Evolutionary conservation across 2,797 vertebrate species (phyloP).

Genomic region (Liasis olivaceus): DNA sequence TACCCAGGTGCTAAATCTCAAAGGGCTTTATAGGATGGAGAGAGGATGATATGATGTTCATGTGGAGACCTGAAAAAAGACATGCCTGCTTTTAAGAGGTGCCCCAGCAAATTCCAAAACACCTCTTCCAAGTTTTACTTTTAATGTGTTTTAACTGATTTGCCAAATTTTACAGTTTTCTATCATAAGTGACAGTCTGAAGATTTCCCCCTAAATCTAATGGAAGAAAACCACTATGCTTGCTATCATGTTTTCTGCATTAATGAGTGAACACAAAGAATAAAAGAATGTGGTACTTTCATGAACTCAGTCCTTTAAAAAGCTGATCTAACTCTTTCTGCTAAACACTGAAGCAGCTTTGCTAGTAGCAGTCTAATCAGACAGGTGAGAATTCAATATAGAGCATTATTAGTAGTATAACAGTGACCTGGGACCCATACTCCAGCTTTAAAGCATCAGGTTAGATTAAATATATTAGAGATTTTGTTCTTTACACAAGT

Average conservation of each 20-base stretch:
- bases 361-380: not conserved
- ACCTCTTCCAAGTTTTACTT: not conserved
- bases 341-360: not conserved
- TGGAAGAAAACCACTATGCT: not conserved
- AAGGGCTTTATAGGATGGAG: not conserved
- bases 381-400: not conserved
- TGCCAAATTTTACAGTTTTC: not conserved
- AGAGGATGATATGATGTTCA: not conserved
- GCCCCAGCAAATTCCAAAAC: not conserved
- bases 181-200: not conserved
- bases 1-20: not conserved
- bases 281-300: not conserved
- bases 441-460: not conserved
- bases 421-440: not conserved
- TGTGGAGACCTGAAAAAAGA: not conserved
- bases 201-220: not conserved
- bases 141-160: not conserved
- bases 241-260: not conserved
- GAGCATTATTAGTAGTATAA: not conserved
- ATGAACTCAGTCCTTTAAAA: not conserved
- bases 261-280: not conserved
- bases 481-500: not conserved
- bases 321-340: not conserved
- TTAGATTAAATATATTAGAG: not conserved
- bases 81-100: not conserved